phyloP scores from a whole-genome alignment of 1,140 invertebrate species.

The Oncopodura yosiiana region DNA sequence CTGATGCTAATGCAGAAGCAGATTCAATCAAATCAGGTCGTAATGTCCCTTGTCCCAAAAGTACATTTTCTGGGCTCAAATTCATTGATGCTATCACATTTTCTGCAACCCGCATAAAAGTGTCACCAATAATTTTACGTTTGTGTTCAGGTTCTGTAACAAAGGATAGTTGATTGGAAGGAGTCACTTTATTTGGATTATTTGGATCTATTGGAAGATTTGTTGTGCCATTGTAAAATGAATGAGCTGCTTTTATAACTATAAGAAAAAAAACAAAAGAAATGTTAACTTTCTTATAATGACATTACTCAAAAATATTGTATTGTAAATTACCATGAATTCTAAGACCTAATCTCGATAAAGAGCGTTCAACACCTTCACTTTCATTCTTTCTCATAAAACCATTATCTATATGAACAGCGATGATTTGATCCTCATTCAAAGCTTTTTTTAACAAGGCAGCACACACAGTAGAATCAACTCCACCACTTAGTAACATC shows the following conservation, averaged over 20 bases:
- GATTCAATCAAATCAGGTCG: slow-evolving; percentile 97
- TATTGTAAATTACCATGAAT: slow-evolving; percentile 51
- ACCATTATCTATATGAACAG: slow-evolving; percentile 96
- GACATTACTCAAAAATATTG: neutral
- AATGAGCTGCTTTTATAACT: slow-evolving; percentile 62
- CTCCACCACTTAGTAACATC: slow-evolving; percentile 90
- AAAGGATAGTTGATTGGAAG: slow-evolving; percentile 70
- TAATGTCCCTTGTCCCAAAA: slow-evolving; percentile 81
- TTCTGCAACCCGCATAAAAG: slow-evolving; percentile 84
- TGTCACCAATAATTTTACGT: slow-evolving; percentile 96
- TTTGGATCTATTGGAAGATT: slow-evolving; percentile 54
- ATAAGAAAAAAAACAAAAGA: slow-evolving; percentile 20
- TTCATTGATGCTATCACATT: slow-evolving; percentile 71
- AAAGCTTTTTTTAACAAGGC: slow-evolving; percentile 85
- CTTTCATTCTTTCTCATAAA: slow-evolving; percentile 97
- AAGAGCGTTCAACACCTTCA: slow-evolving; percentile 70
- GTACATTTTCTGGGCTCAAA: slow-evolving; percentile 72
- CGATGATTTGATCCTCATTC: slow-evolving; percentile 79
- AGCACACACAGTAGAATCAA: slow-evolving; percentile 97
- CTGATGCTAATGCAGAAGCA: slow-evolving; percentile 75
- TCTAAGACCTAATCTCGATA: slow-evolving; percentile 75
- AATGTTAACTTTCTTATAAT: slow-evolving; percentile 8
- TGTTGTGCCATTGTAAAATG: slow-evolving; percentile 66
- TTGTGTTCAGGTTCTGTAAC: slow-evolving; percentile 90
- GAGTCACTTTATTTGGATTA: slow-evolving; percentile 42